Evolutionary conservation across 1,140 invertebrate species (phyloP).

Genomic region (Monochamus saltuarius): DNA sequence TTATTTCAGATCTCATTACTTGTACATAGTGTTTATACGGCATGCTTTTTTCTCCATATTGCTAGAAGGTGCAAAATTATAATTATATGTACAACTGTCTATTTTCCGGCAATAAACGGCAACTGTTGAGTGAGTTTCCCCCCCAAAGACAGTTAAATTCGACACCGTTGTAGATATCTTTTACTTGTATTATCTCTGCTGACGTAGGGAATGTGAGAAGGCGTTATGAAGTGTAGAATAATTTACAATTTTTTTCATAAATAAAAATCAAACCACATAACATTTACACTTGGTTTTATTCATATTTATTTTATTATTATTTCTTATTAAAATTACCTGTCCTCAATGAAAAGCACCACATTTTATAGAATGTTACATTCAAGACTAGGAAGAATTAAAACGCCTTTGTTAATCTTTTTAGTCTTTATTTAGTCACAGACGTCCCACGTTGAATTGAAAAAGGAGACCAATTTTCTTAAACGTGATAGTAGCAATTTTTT

Average conservation of each 20-base stretch:
- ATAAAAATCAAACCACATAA: slow-evolving; percentile 36
- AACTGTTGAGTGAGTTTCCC: slow-evolving; percentile 15
- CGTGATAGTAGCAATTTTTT: too few species aligned
- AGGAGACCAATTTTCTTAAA: too few species aligned
- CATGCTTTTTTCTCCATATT: slow-evolving; percentile 17
- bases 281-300: background rate
- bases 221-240: slow-evolving; percentile 39
- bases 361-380: too few species aligned
- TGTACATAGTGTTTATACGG: slow-evolving; percentile 23
- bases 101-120: slow-evolving; percentile 34
- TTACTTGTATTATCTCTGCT: slow-evolving; percentile 33
- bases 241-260: slow-evolving; percentile 47
- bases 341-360: too few species aligned
- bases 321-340: too few species aligned
- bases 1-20: slow-evolving; percentile 1
- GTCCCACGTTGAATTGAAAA: too few species aligned
- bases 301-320: too few species aligned
- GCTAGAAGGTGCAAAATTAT: slow-evolving; percentile 24
- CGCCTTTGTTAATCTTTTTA: too few species aligned
- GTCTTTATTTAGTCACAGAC: too few species aligned
- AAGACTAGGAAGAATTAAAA: too few species aligned
- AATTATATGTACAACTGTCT: slow-evolving; percentile 27
- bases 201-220: slow-evolving; percentile 29
- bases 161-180: slow-evolving; percentile 38
- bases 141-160: slow-evolving; percentile 5